Base-by-base conservation (phyloP, 2,113 vertebrate species). In the Phoxinus phoxinus region DNA sequence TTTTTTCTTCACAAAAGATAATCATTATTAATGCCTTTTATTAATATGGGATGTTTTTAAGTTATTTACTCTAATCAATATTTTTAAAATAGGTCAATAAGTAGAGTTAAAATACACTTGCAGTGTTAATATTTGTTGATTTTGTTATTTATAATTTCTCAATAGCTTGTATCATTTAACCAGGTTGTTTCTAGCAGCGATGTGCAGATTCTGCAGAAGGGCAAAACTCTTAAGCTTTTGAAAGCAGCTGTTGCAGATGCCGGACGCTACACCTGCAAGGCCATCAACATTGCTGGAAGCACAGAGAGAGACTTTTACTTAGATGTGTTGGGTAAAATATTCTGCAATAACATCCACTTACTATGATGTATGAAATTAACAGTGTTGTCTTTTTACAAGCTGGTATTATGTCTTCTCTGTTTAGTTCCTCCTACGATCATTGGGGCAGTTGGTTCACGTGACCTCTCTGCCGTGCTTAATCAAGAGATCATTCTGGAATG, bases 181-280 rank as follows among this genome's bases (percentile, higher is more conserved):
- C 87, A 99, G 98, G 94, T 98, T 81, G 91, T 94, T 82, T 90
- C 96, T 67, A 95, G 94, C 89, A 93, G 87, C 56, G 87, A 85
- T 41, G 72, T 97, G 87, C 96, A 97, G 91, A 94, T 97, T 89
- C 89, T 93, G 75, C 95, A 96, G 81, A 91, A 91, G 27, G 97
- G 98, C 65, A 98, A 96, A 92, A 96, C 92, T 1, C 86, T 99
- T 85, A 96, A 94, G 88, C 91, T 99, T 69, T 92, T 96, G 86
- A 96, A 95, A 90, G 92, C 93, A 1, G 61, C 90, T 58, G 84
- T 90, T n/a, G 88, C 92, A 63, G 96, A 98, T 2, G 90, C 93
- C 10, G 98, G 97, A 41, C 92, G 91, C 51, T 99, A 98, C 89
- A 96, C 93, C n/a, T 99, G 98, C 90, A 96, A 94, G 92, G 97